Conservation (phyloP, 2,113 vertebrate species). For the pig (Sus scrofa) region DNA sequence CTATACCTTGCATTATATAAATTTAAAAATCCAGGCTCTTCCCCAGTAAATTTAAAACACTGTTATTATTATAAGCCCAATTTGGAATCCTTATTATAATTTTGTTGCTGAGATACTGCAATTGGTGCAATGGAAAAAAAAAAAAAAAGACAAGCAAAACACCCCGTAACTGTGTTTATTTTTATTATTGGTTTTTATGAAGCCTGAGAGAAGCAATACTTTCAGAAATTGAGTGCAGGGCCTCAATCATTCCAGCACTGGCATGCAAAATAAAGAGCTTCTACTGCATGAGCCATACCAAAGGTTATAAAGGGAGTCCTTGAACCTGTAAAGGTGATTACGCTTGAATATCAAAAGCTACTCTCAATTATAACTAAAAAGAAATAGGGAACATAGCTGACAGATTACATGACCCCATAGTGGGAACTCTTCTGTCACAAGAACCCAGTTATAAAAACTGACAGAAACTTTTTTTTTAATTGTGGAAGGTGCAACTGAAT, state of each 20-base stretch:
- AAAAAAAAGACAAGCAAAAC: not conserved
- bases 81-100: not conserved
- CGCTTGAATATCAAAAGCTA: constrained; percentile 33
- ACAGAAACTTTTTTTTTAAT: not conserved
- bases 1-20: not conserved
- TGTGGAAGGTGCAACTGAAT: not conserved
- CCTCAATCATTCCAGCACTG: not conserved
- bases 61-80: not conserved
- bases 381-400: not conserved
- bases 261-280: not conserved
- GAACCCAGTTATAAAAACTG: not conserved
- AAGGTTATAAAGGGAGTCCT: constrained; percentile 40
- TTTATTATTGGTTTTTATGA: not conserved
- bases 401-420: constrained; percentile 19
- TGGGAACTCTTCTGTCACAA: not conserved
- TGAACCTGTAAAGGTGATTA: constrained; percentile 60
- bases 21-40: not conserved
- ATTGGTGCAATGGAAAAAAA: not conserved
- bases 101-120: not conserved
- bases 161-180: not conserved
- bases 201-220: not conserved
- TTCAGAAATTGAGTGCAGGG: not conserved
- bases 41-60: not conserved
- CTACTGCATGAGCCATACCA: not conserved
- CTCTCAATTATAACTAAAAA: not conserved